Evolutionary conservation across 2,113 vertebrate genomes (phyloP).

Genomic region (Colaptes auratus): DNA sequence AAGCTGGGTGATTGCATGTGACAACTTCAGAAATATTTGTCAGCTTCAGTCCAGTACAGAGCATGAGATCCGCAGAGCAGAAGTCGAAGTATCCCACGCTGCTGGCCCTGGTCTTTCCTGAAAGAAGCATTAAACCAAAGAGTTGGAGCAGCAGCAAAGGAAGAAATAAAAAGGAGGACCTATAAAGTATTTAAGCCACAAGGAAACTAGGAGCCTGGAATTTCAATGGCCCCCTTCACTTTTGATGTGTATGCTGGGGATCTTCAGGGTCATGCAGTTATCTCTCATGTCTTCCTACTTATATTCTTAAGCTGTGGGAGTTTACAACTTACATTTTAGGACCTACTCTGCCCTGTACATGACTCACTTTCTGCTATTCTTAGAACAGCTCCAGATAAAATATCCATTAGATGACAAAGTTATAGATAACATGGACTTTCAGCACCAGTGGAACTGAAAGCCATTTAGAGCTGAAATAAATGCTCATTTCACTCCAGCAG

Average conservation of each 20-base stretch:
- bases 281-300: not conserved
- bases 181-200: not conserved
- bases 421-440: not conserved
- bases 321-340: not conserved
- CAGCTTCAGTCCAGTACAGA: conserved; percentile 58
- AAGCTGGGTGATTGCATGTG: conserved; percentile 63
- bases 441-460: not conserved
- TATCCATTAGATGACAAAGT: not conserved
- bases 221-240: not conserved
- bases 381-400: conserved; percentile 1
- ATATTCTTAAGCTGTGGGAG: not conserved
- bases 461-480: not conserved
- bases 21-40: conserved; percentile 72
- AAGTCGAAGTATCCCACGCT: not conserved
- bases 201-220: not conserved
- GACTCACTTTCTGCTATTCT: conserved; percentile 12
- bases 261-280: not conserved
- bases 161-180: not conserved
- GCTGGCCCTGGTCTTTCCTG: not conserved
- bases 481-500: not conserved
- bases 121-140: not conserved
- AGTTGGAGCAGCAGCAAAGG: not conserved
- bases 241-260: not conserved
- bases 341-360: not conserved
- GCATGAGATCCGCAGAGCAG: conserved; percentile 28